Evolutionary conservation across 2,888 invertebrate species (phyloP), one percentile per base, ranked within the genome.

Genomic region (Mythimna vitellina): DNA sequence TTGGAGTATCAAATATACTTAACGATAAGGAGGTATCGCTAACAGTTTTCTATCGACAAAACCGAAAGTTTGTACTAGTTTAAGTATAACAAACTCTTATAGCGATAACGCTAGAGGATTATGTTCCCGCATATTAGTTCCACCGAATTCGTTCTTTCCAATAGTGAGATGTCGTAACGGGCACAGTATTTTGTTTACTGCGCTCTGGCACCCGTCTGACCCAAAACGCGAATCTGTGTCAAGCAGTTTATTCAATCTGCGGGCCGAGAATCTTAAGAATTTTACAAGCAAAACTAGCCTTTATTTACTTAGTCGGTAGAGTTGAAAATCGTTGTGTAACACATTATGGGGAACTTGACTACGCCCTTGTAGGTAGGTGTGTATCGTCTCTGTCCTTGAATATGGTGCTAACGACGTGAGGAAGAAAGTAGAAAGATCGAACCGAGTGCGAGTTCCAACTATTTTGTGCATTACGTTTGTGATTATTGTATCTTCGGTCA

Each of bases 191-290:
- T 92, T 91, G 92, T 94, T 93, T 93, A 92, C 92, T 85, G 91
- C 88, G 86, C 89, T 86, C 89, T 85, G 89, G 91, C 91, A 90
- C 92, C 93, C 91, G 93, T 92, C 92, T 96, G 96, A 95, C 96
- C 96, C 95, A 94, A 95, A 95, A 94, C 92, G 91, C 90, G 95
- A 95, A 96, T 95, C 94, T 96, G 95, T 96, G 96, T 96, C 96
- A 96, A 96, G 96, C 93, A 94, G 96, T 96, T 96, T 96, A 96
- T 96, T 96, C 95, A 96, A 96, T 96, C 95, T 95, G 93, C 89
- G 89, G 90, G 89, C 89, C 89, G 92, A 92, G 92, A 92, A 90
- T 89, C 90, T 90, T 88, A 87, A 82, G 83, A 76, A 67, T 46
- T 68, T 73, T 77, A 65, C 91, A 88, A 76, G 85, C 89, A 78